A percentile compares a stretch with the other conserved stretches of the same genome.
Evolutionary conservation across 2,888 invertebrate species (phyloP).

Genomic region (Sminthurinus aureus): DNA sequence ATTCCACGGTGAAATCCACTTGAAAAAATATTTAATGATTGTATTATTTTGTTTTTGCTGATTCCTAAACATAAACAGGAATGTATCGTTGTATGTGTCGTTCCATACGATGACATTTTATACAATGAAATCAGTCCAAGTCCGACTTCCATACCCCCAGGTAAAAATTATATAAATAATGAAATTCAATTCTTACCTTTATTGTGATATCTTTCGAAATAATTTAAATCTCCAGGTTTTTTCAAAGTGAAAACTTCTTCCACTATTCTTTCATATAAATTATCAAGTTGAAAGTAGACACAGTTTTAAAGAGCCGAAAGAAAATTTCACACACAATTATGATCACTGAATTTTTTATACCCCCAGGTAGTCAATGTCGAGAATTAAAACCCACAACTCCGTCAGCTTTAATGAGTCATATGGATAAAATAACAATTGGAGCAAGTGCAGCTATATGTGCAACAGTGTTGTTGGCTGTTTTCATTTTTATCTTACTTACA

Average conservation of each 20-base stretch:
- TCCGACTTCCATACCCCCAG: slow-evolving; percentile 80
- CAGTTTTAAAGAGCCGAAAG: too few species aligned
- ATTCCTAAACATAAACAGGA: slow-evolving; percentile 74
- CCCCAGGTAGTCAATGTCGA: slow-evolving; percentile 74
- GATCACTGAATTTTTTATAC: too few species aligned
- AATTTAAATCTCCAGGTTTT: too few species aligned
- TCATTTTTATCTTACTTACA: slow-evolving; percentile 88
- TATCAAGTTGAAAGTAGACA: too few species aligned
- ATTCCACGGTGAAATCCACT: too few species aligned
- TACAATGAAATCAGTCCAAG: slow-evolving; percentile 59
- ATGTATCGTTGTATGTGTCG: slow-evolving; percentile 92
- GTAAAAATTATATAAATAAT: too few species aligned
- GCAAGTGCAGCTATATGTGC: slow-evolving; percentile 93
- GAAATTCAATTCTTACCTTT: too few species aligned
- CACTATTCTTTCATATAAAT: too few species aligned
- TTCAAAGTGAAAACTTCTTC: too few species aligned
- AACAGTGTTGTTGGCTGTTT: slow-evolving; percentile 87
- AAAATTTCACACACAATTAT: too few species aligned
- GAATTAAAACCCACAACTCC: slow-evolving; percentile 87
- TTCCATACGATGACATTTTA: slow-evolving; percentile 79
- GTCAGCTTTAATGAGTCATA: slow-evolving; percentile 76
- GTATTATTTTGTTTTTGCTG: too few species aligned
- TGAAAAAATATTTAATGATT: neutral
- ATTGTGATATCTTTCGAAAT: too few species aligned
- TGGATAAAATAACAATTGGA: slow-evolving; percentile 94